These are phyloP conservation scores for Amphipoea oculea DNA, from an alignment of 2,888 invertebrate genomes.

Conservation along the genomic window DNA sequence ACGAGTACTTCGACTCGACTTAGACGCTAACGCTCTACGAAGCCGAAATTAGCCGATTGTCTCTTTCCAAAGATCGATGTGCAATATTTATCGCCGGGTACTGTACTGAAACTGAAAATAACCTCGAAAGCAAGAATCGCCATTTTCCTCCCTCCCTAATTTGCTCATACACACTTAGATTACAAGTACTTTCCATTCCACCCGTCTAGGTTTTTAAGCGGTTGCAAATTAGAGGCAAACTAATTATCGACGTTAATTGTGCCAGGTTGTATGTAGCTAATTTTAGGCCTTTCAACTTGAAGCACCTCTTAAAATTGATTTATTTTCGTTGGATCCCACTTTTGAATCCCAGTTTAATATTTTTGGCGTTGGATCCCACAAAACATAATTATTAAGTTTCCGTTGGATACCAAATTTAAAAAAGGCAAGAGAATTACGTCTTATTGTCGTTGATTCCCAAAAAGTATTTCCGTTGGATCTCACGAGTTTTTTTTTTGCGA, in stretches of 20 bases:
- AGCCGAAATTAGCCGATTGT: no score
- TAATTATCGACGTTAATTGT: constrained; percentile 47
- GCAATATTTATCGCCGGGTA: no score
- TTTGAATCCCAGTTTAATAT: no score
- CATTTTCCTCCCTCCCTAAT: constrained; percentile 28
- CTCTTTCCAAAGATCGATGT: no score
- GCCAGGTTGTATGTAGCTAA: constrained; percentile 8
- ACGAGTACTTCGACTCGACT: neutral
- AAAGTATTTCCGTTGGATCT: neutral
- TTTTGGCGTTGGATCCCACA: no score
- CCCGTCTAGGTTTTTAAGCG: constrained; percentile 37
- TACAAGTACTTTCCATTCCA: constrained; percentile 39
- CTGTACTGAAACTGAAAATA: no score
- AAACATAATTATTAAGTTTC: no score
- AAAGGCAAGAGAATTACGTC: no score
- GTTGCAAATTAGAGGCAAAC: constrained; percentile 39
- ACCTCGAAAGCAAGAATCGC: constrained; percentile 13
- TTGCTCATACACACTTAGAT: constrained; percentile 38
- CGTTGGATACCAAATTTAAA: no score
- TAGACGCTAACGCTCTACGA: no score
- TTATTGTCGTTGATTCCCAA: no score
- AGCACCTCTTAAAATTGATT: neutral
- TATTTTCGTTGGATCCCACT: no score
- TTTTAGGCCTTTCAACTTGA: constrained; percentile 11
- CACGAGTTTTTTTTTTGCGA: neutral